Evolutionary conservation across 1,140 invertebrate species (phyloP).

Genomic region (Antheraea pernyi): DNA sequence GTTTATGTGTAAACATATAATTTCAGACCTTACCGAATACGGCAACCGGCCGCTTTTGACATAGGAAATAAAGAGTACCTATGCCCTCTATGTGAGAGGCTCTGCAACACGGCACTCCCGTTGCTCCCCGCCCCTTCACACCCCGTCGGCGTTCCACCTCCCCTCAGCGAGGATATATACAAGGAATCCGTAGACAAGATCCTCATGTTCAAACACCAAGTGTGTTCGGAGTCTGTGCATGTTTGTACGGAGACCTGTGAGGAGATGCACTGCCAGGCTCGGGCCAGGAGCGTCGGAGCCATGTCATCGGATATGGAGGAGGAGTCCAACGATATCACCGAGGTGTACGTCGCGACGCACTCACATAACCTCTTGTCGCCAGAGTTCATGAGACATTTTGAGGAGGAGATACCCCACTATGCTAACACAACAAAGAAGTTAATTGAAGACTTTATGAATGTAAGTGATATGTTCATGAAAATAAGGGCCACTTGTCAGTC

Average conservation of each 20-base stretch:
- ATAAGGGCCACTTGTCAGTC: too few relatives aligned
- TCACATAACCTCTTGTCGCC: constrained; percentile 48
- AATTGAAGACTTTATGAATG: constrained; percentile 58
- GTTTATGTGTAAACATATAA: background rate
- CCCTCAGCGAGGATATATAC: constrained; percentile 73
- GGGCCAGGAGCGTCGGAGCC: constrained; percentile 58
- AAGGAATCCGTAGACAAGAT: constrained; percentile 43
- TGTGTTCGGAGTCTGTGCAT: constrained; percentile 48
- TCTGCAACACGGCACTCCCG: constrained; percentile 97
- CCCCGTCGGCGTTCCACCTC: constrained; percentile 39
- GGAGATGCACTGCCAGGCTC: constrained; percentile 73
- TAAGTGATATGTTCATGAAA: constrained; percentile 4
- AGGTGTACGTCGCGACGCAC: constrained; percentile 60
- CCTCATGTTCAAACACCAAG: constrained; percentile 57
- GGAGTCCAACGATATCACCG: constrained; percentile 44
- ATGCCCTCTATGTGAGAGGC: constrained; percentile 97
- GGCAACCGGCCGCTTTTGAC: constrained; percentile 92
- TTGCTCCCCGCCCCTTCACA: constrained; percentile 84
- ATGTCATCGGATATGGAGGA: constrained; percentile 58
- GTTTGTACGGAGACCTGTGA: constrained; percentile 71
- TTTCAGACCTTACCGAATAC: constrained; percentile 87
- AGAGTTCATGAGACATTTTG: constrained; percentile 55
- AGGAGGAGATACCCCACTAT: constrained; percentile 29
- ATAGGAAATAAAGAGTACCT: constrained; percentile 96
- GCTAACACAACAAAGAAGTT: constrained; percentile 42